Evolutionary conservation across 2,888 invertebrate species (phyloP).

Genomic region (Lochmaea crataegi): DNA sequence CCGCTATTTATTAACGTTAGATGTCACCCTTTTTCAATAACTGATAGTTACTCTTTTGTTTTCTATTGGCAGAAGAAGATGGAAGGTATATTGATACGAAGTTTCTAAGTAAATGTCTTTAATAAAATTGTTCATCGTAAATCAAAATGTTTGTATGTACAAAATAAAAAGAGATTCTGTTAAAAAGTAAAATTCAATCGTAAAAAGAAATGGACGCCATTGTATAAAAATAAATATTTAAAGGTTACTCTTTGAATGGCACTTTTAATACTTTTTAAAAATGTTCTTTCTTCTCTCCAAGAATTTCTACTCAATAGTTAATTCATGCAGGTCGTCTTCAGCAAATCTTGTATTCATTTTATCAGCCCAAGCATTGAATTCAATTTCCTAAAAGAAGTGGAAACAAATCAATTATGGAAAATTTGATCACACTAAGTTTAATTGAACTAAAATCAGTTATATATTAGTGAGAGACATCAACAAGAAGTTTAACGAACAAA

Average conservation of each 20-base stretch:
- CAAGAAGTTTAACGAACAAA: no score
- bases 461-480: no score
- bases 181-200: neutral
- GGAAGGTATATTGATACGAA: neutral
- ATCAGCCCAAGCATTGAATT: slow-evolving; percentile 69
- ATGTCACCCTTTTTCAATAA: no score
- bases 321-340: slow-evolving; percentile 67
- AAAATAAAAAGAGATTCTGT: neutral
- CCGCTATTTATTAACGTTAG: no score
- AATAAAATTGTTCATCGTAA: neutral
- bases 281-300: neutral
- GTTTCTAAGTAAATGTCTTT: neutral
- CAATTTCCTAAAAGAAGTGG: slow-evolving; percentile 61
- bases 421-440: no score
- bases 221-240: neutral
- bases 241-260: slow-evolving; percentile 6
- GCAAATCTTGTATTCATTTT: slow-evolving; percentile 72
- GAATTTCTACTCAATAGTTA: slow-evolving; percentile 63
- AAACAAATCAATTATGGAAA: neutral
- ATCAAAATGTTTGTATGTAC: neutral
- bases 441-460: no score
- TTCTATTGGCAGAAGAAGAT: no score
- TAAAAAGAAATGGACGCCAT: neutral
- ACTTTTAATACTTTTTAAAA: slow-evolving; percentile 19
- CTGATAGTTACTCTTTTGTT: no score